Evolutionary conservation across 2,888 invertebrate genomes (phyloP).

Genomic region (Melinaea marsaeus): DNA sequence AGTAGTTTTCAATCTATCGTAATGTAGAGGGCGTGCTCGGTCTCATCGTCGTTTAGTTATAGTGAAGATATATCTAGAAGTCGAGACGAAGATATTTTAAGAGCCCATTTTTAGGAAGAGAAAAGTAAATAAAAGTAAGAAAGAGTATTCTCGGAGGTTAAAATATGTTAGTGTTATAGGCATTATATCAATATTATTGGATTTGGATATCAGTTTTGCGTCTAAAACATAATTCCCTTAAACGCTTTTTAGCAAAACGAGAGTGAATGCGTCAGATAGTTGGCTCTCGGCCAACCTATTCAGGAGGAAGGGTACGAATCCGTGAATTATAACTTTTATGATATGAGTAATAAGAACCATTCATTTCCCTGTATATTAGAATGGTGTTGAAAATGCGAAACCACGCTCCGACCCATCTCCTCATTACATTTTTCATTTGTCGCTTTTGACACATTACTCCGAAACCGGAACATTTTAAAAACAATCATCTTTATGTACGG

Average conservation of each 20-base stretch:
- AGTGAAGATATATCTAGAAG: no score
- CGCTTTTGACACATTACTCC: conserved; percentile 11
- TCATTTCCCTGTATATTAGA: conserved; percentile 1
- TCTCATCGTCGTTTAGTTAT: no score
- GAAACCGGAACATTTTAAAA: conserved; percentile 8
- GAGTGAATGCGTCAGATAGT: conserved; percentile 45
- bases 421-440: conserved; percentile 25
- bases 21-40: no score
- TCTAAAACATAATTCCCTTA: conserved; percentile 29
- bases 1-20: no score
- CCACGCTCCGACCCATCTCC: conserved; percentile 25
- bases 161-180: no score
- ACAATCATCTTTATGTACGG: conserved; percentile 8
- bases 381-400: conserved; percentile 14
- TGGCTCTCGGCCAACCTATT: conserved; percentile 60
- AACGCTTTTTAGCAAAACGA: conserved; percentile 29
- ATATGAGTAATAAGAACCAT: conserved; percentile 15
- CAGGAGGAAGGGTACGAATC: conserved; percentile 20
- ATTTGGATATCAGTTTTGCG: no score
- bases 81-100: no score
- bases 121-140: no score
- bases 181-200: no score
- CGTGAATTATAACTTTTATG: conserved; percentile 12
- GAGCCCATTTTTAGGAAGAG: no score
- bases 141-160: no score